Base-by-base conservation (phyloP, 2,797 vertebrate species). In the Lepus townsendii region DNA sequence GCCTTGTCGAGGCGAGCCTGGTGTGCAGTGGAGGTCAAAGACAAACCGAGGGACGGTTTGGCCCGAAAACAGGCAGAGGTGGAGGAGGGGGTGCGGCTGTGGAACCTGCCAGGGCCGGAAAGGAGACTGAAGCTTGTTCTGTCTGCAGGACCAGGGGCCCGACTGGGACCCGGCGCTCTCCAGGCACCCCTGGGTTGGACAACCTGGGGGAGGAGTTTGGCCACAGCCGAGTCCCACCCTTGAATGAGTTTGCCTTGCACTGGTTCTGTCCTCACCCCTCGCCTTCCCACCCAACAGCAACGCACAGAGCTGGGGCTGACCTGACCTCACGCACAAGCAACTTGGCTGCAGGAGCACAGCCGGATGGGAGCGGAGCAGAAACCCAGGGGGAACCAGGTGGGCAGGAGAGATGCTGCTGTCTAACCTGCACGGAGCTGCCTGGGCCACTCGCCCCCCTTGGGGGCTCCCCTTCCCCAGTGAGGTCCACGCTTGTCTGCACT, bases 1-100 rank as follows among this genome's bases (percentile, higher is more conserved):
- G 94, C 93, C 88, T 94, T 95, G 93, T 96, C 85, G 92, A 92
- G 95, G 69, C 1, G 62, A 90, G 92, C 75, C 93, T 94, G 92
- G 85, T 94, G 91, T 96, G 79, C 92, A 94, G 78, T 30, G 68
- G 95, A 95, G 96, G 97, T 96, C 95, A 97, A 71, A 95, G 96
- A 96, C 91, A 96, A 96, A 95, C 84, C 87, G 62, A 88, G 68
- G 84, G 95, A 94, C 42, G 93, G 78, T 30, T 60, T 0, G 1
- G 90, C 94, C 97, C 96, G 95, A 94, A 96, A 93, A 66, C 26
- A 38, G 60, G 12, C 2, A 17, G 47, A 19, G 52, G 69, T 19
- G 69, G 47, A 60, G 71, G 47, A 14, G 35, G 14, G 57, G 57
- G 38, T 35, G 47, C 13, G 50, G 73, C 88, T 92, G 42, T 17